Evolutionary conservation across 2,797 vertebrate genomes (phyloP), one percentile per base, ranked within the genome.

Genomic region (Oreortyx pictus): DNA sequence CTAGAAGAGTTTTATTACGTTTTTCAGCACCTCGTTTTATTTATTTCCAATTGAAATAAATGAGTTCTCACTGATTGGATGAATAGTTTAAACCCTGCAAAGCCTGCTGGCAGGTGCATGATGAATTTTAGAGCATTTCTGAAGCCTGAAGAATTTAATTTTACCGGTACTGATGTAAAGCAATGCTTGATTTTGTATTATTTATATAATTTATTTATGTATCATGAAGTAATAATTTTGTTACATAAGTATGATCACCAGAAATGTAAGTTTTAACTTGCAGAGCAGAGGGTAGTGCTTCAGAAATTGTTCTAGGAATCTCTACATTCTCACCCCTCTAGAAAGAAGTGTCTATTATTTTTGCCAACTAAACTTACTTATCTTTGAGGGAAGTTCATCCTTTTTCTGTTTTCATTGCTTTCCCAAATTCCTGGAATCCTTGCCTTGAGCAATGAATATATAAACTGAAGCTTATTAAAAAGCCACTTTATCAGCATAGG

Each of bases 381-480:
- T 17, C 37, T 90, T 72, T 61, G 41, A 92, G 49, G 41, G 16
- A 66, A 82, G 90, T 86, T 82, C 17, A 75, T 3, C 5, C 6
- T 66, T 72, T 52, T 78, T 78, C n/a, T 49, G 11, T 50, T 90
- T 81, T 65, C 54, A 25, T 81, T 86, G 12, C 14, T 93, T 15
- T 78, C 31, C 14, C 17, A 52, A 85, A 33, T 54, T 60, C 33
- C 41, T 86, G 78, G 59, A 91, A 49, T 61, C 14, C 72, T 41
- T 81, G 37, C 50, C 37, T 74, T 50, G 37, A 80, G 54, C 49
- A 68, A 65, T 43, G 52, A 78, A 61, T 77, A 56, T 71, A 46
- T 23, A 77, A 72, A 71, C 49, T 31, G 73, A 85, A 81, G n/a
- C 8, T 85, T 93, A 85, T 64, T 85, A 87, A 64, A 52, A 82